Evolutionary conservation across 2,797 vertebrate genomes (phyloP), one percentile per base, ranked within the genome.

Genomic region (Gephyroberyx darwinii): DNA sequence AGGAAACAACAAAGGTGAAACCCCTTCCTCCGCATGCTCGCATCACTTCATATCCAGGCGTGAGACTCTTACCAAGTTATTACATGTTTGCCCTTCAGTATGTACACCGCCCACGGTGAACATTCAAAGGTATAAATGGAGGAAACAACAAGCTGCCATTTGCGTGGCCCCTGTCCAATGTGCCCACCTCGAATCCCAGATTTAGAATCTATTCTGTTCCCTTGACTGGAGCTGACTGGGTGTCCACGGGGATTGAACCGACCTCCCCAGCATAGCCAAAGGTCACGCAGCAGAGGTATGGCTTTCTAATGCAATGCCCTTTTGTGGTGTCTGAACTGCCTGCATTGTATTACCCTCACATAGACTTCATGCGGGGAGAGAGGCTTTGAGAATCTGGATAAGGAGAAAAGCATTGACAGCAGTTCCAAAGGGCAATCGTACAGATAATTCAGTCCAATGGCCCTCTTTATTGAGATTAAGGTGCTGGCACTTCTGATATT

Each of bases 291-390:
- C 87, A 91, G 87, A 92, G 89, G 90, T 88, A 90, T 90, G 88
- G 86, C 86, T 93, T 91, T 93, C 90, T 92, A 92, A 91, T 89
- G 90, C 87, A 88, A 84, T 92, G 91, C 90, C 89, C 92, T 91
- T 91, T 92, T 88, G 87, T 90, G 87, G 87, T 37, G 76, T 89
- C 88, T 91, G 88, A 92, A 88, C 83, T 70, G 83, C 75, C 85
- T 78, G 81, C 78, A 87, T 88, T 91, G 89, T 89, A 90, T 92
- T 92, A 82, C 77, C 84, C 90, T 91, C 88, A 89, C 89, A 89
- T 84, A 90, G 86, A 71, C 88, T 85, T 85, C 84, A 90, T 64
- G 79, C 64, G 56, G 84, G 74, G 85, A 89, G 86, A 81, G 82
- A 80, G 75, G 83, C 88, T 90, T 87, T 89, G 82, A 90, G 90